Evolutionary conservation across 2,113 vertebrate genomes (phyloP), one percentile per base, ranked within the genome.

Genomic region (Polypterus senegalus): DNA sequence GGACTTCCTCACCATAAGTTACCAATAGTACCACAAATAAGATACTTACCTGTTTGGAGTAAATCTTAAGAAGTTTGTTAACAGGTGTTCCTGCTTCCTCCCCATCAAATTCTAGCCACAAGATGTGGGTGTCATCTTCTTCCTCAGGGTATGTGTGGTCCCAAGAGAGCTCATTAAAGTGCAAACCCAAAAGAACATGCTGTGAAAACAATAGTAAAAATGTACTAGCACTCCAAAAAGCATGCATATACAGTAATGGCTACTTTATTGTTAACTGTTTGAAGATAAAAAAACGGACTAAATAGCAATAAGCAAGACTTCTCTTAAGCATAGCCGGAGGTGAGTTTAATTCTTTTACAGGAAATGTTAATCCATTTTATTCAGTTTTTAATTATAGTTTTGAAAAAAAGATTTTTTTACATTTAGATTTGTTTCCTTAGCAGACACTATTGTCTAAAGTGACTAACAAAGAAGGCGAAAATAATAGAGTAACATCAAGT

Each of bases 51-150:
- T 93, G 91, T 77, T 93, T 93, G 5, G 92, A 96, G 76, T 91
- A 94, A 72, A 96, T 82, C 76, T 92, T 91, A 47, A 96, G 81
- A 57, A 96, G 74, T 67, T 88, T 93, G 81, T 96, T 96, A 49
- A 96, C 90, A 0, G 85, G 83, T 0, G 76, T 83, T 46, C 92
- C 92, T 6, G 88, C 91, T 4, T 80, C 88, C 61, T 92, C 86
- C 4, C 92, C 92, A 3, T 96, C 92, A 3, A 96, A 96, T 75
- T 96, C 92, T 51, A 96, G 79, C 92, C 92, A 96, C 60, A 96
- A 81, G 59, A 91, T 83, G 61, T 89, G 85, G 0, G 83, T 82
- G 67, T 85, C 81, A 3, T 88, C 89, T 65, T 87, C 81, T 55
- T 86, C 87, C n/a, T 89, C 89, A 0, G 90, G 88, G 65, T 88